A percentile compares a stretch with the other conserved stretches of the same genome.
These are phyloP conservation scores for Eulimnadia texana DNA, from an alignment of 1,140 invertebrate genomes.

Conservation along the genomic window DNA sequence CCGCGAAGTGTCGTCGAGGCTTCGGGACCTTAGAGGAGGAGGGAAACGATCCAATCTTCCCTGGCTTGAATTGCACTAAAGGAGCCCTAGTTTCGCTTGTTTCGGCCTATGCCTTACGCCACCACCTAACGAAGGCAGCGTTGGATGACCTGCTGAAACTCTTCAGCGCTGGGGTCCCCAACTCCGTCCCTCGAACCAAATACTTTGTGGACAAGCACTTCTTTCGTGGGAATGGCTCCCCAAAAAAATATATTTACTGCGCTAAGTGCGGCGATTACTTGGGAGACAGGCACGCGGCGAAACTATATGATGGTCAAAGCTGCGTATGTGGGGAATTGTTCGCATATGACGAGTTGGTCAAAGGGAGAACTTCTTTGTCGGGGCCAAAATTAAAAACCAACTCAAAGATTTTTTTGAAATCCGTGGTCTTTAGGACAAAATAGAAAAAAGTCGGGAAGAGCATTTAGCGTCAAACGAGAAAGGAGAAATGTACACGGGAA, in stretches of 20 bases:
- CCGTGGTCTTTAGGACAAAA: not conserved
- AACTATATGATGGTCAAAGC: too few relatives aligned
- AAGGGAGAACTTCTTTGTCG: not conserved
- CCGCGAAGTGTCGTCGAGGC: too few relatives aligned
- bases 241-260: not conserved
- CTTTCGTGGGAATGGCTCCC: not conserved
- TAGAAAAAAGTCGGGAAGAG: not conserved
- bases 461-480: not conserved
- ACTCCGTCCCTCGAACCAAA: not conserved
- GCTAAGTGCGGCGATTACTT: not conserved
- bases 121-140: not conserved
- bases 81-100: not conserved
- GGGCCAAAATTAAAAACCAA: not conserved
- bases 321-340: not conserved
- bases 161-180: not conserved
- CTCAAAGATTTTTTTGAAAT: not conserved
- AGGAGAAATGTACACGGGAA: not conserved
- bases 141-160: not conserved
- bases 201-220: not conserved
- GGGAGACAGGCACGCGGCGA: not conserved
- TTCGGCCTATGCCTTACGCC: not conserved
- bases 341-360: not conserved
- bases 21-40: too few relatives aligned
- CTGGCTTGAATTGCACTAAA: not conserved
- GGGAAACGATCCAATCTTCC: not conserved